Evolutionary conservation across 92 coral and sea anemone genomes (phyloP), one percentile per base, ranked within the genome.

Genomic region (Umimayanthus kanabou): DNA sequence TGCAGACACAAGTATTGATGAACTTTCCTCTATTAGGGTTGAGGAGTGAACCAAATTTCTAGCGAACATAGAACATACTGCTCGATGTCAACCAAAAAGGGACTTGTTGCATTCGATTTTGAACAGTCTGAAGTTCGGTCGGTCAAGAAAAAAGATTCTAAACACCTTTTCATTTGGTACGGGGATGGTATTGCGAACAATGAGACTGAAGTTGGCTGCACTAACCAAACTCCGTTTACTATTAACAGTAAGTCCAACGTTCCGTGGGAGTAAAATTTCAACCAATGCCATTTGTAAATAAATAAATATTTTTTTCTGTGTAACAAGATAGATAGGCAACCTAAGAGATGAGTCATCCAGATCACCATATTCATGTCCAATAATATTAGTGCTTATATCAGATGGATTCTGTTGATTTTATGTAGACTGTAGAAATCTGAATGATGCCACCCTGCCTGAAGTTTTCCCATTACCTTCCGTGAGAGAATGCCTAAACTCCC

Each of bases 401-500:
- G 88, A 87, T 87, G 90, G 93, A 20, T 42, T 88, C 6, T 81
- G 87, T 40, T 66, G 85, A 22, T 90, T 90, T 49, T 90, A 88
- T 65, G 88, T 89, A 18, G 90, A 82, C 70, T 87, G 81, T 84
- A 20, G 84, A 39, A 87, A 66, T 26, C 78, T 84, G 47, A 88
- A 79, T 47, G 75, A 84, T 80, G 92, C 47, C 5, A 78, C 90
- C 16, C 39, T 43, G 5, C 85, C 91, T 30, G 81, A 87, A 26
- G 72, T 90, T 18, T 92, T 90, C 64, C 95, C 95, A 49, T n/a
- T 92, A 25, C 93, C 90, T 15, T 74, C 88, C 11, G 9, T 87
- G 28, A 39, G 89, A 18, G 92, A 92, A 84, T 92, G 95, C 72
- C 64, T 90, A 0, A 90, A 90, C 43, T 93, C 92, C 22, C 67